phyloP scores from a whole-genome alignment of 1,140 invertebrate species.

The Bombus terrestris region DNA sequence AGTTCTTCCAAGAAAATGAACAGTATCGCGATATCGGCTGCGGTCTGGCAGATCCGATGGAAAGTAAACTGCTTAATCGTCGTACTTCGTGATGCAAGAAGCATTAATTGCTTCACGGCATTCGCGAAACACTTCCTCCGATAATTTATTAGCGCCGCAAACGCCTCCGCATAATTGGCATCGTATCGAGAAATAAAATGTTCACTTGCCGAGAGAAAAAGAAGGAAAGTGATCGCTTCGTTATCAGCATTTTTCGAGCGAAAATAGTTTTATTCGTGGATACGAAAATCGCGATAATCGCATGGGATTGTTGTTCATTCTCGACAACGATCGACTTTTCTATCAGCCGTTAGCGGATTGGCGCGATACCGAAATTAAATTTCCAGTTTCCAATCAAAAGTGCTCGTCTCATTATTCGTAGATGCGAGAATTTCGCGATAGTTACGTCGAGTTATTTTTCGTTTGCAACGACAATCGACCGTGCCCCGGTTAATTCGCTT shows the following conservation, averaged over 20 bases:
- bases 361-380: too few species aligned
- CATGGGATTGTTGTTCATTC: too few species aligned
- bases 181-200: background rate
- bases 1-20: slow-evolving; percentile 2
- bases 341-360: too few species aligned
- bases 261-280: too few species aligned
- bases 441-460: background rate
- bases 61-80: slow-evolving; percentile 10
- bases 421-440: too few species aligned
- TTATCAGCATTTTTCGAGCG: too few species aligned
- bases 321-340: too few species aligned
- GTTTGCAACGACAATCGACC: too few species aligned
- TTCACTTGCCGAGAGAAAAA: background rate
- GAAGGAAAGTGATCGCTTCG: background rate
- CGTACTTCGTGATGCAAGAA: background rate
- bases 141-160: background rate
- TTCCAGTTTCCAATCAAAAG: too few species aligned
- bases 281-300: too few species aligned
- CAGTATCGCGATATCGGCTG: background rate
- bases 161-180: background rate
- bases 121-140: background rate
- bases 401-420: too few species aligned
- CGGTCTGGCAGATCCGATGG: background rate
- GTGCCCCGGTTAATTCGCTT: background rate
- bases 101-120: background rate